These are phyloP conservation scores for Laspeyria flexula DNA, from an alignment of 2,888 invertebrate species.

Conservation along the genomic window DNA sequence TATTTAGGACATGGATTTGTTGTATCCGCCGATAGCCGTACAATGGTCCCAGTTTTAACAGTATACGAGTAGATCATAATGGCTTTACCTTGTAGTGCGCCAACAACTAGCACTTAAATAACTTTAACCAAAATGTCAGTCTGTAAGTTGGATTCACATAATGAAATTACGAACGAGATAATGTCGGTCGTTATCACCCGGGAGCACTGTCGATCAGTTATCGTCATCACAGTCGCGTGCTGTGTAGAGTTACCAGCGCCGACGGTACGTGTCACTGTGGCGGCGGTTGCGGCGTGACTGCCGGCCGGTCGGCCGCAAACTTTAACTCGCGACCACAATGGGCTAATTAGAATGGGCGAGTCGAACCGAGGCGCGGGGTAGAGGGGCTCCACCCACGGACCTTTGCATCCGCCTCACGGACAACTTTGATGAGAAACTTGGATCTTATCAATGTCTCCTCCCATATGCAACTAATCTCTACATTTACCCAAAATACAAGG, in stretches of 20 bases:
- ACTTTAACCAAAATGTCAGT: conserved; percentile 53
- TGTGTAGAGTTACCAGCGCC: conserved; percentile 34
- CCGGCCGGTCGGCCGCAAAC: conserved; percentile 78
- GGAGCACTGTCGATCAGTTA: conserved; percentile 76
- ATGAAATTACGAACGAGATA: conserved; percentile 56
- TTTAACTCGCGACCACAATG: conserved; percentile 81
- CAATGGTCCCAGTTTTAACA: conserved; percentile 73
- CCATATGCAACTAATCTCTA: conserved; percentile 39
- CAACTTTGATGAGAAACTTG: conserved; percentile 67
- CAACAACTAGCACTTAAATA: conserved; percentile 66
- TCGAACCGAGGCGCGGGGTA: conserved; percentile 64
- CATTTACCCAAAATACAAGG: not conserved
- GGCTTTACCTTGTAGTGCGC: conserved; percentile 78
- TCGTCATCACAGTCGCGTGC: conserved; percentile 79
- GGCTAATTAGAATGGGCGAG: conserved; percentile 84
- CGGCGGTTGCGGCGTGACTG: conserved; percentile 75
- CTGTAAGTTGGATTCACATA: conserved; percentile 61
- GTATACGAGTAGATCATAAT: conserved; percentile 74
- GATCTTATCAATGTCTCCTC: conserved; percentile 62
- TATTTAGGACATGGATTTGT: conserved; percentile 54
- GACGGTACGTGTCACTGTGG: conserved; percentile 62
- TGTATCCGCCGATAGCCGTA: conserved; percentile 59
- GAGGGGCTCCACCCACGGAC: conserved; percentile 79
- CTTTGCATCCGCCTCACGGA: conserved; percentile 81
- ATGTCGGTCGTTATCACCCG: conserved; percentile 66